Evolutionary conservation across 2,888 invertebrate species (phyloP).

Genomic region (Pomacea canaliculata): DNA sequence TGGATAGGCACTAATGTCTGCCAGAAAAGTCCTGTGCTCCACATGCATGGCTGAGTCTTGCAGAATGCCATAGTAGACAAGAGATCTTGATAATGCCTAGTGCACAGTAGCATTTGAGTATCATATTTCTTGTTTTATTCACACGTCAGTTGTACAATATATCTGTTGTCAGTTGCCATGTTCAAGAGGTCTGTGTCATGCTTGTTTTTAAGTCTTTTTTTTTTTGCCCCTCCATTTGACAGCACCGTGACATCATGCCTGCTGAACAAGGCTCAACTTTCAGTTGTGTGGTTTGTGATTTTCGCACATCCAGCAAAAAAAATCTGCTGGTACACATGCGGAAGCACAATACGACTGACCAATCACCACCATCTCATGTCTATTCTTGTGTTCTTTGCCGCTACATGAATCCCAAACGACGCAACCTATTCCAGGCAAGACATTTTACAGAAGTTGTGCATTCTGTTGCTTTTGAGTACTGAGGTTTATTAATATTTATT

Average conservation of each 20-base stretch:
- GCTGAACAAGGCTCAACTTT: conserved; percentile 46
- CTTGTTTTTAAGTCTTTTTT: no score
- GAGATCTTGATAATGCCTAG: no score
- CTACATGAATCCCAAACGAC: conserved; percentile 59
- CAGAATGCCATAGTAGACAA: no score
- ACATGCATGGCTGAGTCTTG: no score
- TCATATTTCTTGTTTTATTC: no score
- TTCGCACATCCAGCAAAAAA: conserved; percentile 58
- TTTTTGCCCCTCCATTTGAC: neutral
- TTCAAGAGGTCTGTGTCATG: no score
- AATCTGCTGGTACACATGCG: conserved; percentile 66
- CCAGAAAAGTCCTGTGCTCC: no score
- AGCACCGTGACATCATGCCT: conserved; percentile 57
- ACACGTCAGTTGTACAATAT: no score
- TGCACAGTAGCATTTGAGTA: no score
- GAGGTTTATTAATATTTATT: no score
- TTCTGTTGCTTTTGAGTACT: neutral
- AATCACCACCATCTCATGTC: conserved; percentile 60
- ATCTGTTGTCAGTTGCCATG: no score
- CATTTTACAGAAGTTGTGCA: neutral
- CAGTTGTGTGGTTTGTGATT: conserved; percentile 66
- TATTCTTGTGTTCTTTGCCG: conserved; percentile 65
- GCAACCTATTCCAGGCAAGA: conserved; percentile 56
- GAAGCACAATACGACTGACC: conserved; percentile 63
- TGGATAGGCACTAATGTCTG: no score